These are phyloP conservation scores for Drosophila maculinotata DNA, from an alignment of 2,888 invertebrate species.

Conservation along the genomic window DNA sequence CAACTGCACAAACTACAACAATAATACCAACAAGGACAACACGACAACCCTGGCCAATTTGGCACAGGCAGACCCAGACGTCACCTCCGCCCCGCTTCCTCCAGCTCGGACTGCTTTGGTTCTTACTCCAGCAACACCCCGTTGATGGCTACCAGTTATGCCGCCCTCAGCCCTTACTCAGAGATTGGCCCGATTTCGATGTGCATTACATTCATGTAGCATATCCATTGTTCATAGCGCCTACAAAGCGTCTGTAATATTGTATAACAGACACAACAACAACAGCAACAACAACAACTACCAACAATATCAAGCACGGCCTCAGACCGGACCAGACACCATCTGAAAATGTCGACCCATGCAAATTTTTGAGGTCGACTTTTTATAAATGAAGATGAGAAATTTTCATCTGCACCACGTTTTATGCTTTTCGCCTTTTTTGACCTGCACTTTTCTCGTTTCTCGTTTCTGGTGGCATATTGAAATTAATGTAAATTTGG, in stretches of 20 bases:
- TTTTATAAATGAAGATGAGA: conserved; percentile 58
- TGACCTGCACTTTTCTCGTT: not conserved
- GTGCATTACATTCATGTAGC: conserved; percentile 64
- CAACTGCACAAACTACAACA: conserved; percentile 35
- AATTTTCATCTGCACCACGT: conserved; percentile 18
- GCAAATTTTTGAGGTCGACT: conserved; percentile 64
- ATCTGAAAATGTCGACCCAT: conserved; percentile 67
- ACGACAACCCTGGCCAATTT: conserved; percentile 50
- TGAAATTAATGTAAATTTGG: conserved; percentile 68
- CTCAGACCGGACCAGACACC: conserved; percentile 41
- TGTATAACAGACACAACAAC: conserved; percentile 53
- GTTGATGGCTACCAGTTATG: not conserved
- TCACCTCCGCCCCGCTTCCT: not conserved
- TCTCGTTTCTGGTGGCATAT: conserved; percentile 47
- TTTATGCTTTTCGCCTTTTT: conserved; percentile 11
- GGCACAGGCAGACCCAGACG: conserved; percentile 53
- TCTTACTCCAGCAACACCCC: not conserved
- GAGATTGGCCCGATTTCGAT: conserved; percentile 38
- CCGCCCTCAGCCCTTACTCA: conserved; percentile 2
- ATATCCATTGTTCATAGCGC: conserved; percentile 66
- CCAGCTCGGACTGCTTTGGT: too few species aligned
- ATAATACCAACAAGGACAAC: not conserved
- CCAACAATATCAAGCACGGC: conserved; percentile 22
- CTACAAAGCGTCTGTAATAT: conserved; percentile 54
- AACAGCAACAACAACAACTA: conserved; percentile 17